Percentiles rank a stretch among this genome's conserved stretches.
Evolutionary conservation across 1,140 invertebrate genomes (phyloP).

Genomic region (Polypedilum pembai): DNA sequence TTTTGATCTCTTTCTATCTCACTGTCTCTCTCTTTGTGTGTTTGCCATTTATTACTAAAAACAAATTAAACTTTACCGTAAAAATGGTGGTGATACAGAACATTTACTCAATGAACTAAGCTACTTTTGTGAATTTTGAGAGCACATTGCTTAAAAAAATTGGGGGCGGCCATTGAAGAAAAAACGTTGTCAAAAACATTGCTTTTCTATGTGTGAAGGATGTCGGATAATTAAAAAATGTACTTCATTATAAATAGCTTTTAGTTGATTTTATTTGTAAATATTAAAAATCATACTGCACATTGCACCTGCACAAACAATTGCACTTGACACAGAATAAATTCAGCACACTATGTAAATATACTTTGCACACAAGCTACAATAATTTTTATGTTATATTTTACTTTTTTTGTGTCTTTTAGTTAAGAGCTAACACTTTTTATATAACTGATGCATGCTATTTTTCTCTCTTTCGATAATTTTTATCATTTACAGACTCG

Average conservation of each 20-base stretch:
- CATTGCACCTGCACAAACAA: not conserved
- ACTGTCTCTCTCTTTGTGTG: not conserved
- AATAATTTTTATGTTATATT: not conserved
- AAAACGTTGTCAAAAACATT: not conserved
- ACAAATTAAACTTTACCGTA: not conserved
- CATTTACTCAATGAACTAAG: not conserved
- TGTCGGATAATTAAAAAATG: not conserved
- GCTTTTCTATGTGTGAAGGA: slow-evolving; percentile 8
- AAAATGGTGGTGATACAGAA: slow-evolving; percentile 17
- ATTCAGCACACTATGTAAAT: not conserved
- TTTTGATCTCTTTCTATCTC: too few relatives aligned
- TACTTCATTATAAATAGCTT: slow-evolving; percentile 1
- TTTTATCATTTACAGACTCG: slow-evolving; percentile 25
- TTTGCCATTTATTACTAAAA: slow-evolving; percentile 2
- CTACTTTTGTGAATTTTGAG: not conserved
- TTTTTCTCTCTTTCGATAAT: not conserved
- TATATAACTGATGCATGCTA: slow-evolving; percentile 11
- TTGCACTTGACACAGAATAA: not conserved
- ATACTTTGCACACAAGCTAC: not conserved
- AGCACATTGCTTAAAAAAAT: not conserved
- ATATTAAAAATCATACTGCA: not conserved
- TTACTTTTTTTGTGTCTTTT: not conserved
- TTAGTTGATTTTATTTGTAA: not conserved
- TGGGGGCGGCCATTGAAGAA: not conserved
- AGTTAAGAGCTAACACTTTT: not conserved